These are phyloP conservation scores for Nettapus auritus DNA, from an alignment of 2,113 vertebrate species.

Conservation along the genomic window DNA sequence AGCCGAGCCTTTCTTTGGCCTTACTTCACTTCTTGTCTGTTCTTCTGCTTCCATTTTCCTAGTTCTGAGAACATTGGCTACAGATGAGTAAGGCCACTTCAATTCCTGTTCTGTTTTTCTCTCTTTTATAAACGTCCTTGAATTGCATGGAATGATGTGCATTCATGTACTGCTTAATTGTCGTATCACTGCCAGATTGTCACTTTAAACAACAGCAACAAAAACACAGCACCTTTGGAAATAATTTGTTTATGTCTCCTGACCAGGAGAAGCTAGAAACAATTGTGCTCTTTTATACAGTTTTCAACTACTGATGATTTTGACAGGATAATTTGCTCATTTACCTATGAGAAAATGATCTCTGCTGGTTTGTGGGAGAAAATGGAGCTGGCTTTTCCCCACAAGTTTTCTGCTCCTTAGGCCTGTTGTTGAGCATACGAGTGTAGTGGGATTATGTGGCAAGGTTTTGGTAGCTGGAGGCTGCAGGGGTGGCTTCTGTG, in stretches of 20 bases:
- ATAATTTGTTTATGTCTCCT: neutral
- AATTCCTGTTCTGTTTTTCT: neutral
- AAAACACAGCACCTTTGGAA: neutral
- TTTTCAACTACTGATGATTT: neutral
- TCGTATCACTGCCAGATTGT: neutral
- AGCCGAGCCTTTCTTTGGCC: neutral
- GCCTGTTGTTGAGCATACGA: neutral
- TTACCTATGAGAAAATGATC: neutral
- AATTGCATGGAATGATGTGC: neutral
- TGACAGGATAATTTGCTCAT: neutral
- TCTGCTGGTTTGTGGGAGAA: neutral
- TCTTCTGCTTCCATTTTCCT: neutral
- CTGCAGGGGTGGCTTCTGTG: too few species aligned
- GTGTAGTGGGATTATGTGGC: too few species aligned
- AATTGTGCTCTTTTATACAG: neutral
- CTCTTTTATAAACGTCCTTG: neutral
- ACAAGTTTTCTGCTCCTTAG: neutral
- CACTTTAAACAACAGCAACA: neutral
- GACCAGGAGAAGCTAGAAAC: neutral
- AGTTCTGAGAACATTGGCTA: neutral
- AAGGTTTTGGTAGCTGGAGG: too few species aligned
- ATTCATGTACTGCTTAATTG: neutral
- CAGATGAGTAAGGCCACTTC: neutral
- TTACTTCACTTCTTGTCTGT: neutral
- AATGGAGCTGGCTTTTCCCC: neutral